Base-by-base conservation (phyloP, 2,888 invertebrate genomes). In the Merodon equestris region DNA sequence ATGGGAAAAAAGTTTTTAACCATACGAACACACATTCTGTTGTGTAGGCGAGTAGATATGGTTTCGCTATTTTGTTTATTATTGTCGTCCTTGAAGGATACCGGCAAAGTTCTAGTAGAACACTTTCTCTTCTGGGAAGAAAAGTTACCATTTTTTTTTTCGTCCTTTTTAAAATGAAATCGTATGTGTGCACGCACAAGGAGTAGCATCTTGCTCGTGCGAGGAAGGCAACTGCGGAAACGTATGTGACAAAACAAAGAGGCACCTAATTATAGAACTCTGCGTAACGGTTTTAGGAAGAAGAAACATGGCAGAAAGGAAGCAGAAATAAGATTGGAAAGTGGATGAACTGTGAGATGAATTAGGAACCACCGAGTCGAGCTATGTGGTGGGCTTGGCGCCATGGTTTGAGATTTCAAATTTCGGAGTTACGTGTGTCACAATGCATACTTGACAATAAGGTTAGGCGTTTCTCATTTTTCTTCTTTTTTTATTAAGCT, bases 381-480 rank as follows among this genome's bases (percentile, higher is more conserved):
- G 18, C 36, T 44, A 34, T 27, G n/a, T n/a, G 13, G 38, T 9
- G 15, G 27, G 19, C 27, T 27, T 27, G 3, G 27, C 27, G 2
- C 27, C 7, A 27, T 27, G 58, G 53, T 47, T 56, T 67, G 13
- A 50, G 71, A 51, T 58, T 71, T 60, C 51, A 48, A 64, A 63
- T 64, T 53, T 38, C 38, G 50, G 64, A 48, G 61, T 44, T 56
- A 66, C 27, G 67, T 72, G 63, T 72, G 57, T 53, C 56, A 53
- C 72, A 72, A 58, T 73, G 73, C 61, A 77, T 77, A 68, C 73
- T 77, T 77, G 51, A 73, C 67, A 73, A 77, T 68, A 73, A 72
- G 72, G 27, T 7, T 27, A 7, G 27, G 7, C 2, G 27, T 7
- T 27, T 2, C 3, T 27, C n/a, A n/a, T n/a, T n/a, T n/a, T n/a